Conservation (phyloP, 2,797 vertebrate genomes). For the Arremon aurantiirostris region DNA sequence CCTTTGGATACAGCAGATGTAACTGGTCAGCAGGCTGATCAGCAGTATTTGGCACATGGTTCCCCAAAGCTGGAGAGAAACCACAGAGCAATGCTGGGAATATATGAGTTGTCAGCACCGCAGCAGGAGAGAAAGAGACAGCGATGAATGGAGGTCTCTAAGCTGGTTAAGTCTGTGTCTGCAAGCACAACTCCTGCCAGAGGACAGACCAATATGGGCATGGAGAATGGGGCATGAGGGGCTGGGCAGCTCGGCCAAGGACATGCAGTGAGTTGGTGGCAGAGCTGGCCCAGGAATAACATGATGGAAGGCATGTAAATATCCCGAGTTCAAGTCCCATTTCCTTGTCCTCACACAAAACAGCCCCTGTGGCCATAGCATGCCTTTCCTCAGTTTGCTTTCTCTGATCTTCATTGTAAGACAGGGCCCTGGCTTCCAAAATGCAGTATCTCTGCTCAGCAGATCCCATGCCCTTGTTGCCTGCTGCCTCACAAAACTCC, state of each 20-base stretch:
- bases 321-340: not conserved
- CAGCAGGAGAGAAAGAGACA: not conserved
- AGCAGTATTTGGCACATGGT: conserved; percentile 8
- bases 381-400: not conserved
- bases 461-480: accelerated
- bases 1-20: not conserved
- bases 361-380: not conserved
- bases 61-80: conserved; percentile 24
- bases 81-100: conserved; percentile 13
- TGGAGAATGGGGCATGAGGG: not conserved
- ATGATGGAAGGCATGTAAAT: not conserved
- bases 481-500: not conserved
- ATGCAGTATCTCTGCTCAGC: not conserved
- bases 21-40: conserved; percentile 56
- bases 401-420: not conserved
- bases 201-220: not conserved
- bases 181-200: not conserved
- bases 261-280: accelerated
- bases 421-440: not conserved
- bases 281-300: not conserved
- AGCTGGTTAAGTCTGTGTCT: not conserved
- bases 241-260: not conserved
- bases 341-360: not conserved
- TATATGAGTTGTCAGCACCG: conserved; percentile 35
- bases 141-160: not conserved